Conservation (phyloP, 2,797 vertebrate genomes). For the Neosalanx taihuensis region DNA sequence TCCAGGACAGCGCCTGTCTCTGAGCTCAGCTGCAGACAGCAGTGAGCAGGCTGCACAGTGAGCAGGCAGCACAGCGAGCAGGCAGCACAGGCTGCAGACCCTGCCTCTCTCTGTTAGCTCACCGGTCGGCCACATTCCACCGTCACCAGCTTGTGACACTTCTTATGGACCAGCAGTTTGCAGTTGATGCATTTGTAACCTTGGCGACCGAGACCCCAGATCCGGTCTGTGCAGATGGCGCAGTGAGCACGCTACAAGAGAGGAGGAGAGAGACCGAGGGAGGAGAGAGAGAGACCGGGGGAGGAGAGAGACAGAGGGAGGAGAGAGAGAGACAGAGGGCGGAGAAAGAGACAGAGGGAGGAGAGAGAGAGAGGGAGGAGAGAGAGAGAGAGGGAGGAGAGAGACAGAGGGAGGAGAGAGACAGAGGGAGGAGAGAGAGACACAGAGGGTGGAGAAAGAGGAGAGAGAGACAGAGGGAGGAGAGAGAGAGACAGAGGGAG, state of each 20-base stretch:
- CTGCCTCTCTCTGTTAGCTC: not conserved
- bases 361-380: conserved; percentile 2
- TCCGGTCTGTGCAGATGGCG: conserved; percentile 95
- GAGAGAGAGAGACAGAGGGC: not conserved
- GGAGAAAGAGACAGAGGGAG: not conserved
- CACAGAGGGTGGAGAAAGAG: not conserved
- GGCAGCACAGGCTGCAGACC: not conserved
- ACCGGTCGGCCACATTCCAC: conserved; percentile 86
- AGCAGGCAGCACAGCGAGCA: not conserved
- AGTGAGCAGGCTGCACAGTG: not conserved
- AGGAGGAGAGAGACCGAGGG: not conserved
- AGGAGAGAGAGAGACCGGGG: not conserved
- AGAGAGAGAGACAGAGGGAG: not conserved
- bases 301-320: not conserved
- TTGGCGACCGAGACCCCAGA: conserved; percentile 97
- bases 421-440: no score
- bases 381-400: not conserved
- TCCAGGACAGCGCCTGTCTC: not conserved
- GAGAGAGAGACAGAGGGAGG: not conserved
- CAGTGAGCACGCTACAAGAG: conserved; percentile 88
- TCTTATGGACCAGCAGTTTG: conserved; percentile 98
- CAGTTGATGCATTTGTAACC: conserved; percentile 99
- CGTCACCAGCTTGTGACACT: conserved; percentile 95
- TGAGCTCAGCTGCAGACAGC: not conserved
- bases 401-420: no score